Evolutionary conservation across 2,113 vertebrate species (phyloP).

Genomic region (Malurus melanocephalus): DNA sequence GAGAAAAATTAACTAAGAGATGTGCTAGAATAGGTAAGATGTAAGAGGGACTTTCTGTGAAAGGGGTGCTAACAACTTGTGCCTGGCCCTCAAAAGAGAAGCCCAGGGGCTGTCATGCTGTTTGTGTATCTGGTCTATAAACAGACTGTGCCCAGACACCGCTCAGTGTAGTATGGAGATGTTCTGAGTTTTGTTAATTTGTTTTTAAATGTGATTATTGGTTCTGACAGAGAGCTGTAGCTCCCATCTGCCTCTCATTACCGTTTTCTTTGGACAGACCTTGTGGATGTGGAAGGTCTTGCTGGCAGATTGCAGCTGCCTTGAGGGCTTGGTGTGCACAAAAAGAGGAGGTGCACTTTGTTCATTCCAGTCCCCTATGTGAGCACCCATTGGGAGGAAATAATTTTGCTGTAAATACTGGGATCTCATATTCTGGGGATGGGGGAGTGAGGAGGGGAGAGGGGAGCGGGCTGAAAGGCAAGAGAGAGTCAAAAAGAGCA

Average conservation of each 20-base stretch:
- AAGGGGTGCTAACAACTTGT: background rate
- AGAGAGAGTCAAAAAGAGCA: background rate
- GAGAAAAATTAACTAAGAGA: background rate
- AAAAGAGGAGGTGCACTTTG: background rate
- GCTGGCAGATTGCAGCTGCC: background rate
- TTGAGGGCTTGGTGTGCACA: background rate
- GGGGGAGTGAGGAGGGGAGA: background rate
- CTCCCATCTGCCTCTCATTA: background rate
- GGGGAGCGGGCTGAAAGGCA: background rate
- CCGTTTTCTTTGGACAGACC: background rate
- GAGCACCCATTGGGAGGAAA: background rate
- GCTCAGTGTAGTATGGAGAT: background rate
- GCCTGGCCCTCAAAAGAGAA: background rate
- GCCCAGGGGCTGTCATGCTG: background rate
- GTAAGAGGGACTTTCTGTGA: background rate
- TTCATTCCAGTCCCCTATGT: background rate
- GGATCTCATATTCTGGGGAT: background rate
- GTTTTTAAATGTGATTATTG: background rate
- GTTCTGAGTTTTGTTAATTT: background rate
- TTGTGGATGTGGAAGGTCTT: background rate
- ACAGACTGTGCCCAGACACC: background rate
- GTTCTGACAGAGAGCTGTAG: background rate
- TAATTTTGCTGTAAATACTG: background rate
- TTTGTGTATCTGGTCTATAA: background rate
- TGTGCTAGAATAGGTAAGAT: background rate